Evolutionary conservation across 2,797 vertebrate genomes (phyloP), one percentile per base, ranked within the genome.

Genomic region (Sebastes cheni): DNA sequence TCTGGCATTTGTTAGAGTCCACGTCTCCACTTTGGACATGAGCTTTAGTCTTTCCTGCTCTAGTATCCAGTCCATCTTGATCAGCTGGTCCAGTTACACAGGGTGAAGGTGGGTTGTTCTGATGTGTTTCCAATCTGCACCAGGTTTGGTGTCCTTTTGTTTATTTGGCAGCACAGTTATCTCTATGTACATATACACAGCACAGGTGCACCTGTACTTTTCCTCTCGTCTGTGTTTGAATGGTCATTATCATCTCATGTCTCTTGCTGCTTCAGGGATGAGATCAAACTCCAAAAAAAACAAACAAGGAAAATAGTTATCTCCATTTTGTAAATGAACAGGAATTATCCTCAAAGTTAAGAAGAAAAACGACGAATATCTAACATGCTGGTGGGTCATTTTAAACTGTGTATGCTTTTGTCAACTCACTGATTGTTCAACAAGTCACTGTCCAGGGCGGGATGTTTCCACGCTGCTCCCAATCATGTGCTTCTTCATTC

Each of bases 361-460:
- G 25, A 54, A 18, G 74, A 39, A 68, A 69, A 56, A 64, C 56
- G 1, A 2, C 14, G 34, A 64, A 39, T 46, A 71, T 68, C 8
- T 6, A 14, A 75, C 46, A 29, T 56, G 34, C 65, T 67, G 64
- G 8, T 58, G 3, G 25, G 4, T 32, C 2, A 36, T 78, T 88
- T 62, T 75, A 74, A 79, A 77, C 16, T 27, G 6, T 52, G 5
- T 65, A 7, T 9, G 42, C 67, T 60, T 78, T 23, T 13, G n/a
- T 77, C 64, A 58, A 1, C 80, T 82, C 75, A 30, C 67, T 69
- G 42, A 55, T 83, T 75, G 16, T 7, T 61, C 62, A 42, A 14
- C 12, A 18, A 54, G 27, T 84, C 64, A 5, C 68, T 74, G 76
- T 82, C 50, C 34, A 58, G 36, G 7, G 30, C 55, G 11, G 2